Base-by-base conservation (phyloP, 1,140 invertebrate genomes). In the Papilio dardanus region DNA sequence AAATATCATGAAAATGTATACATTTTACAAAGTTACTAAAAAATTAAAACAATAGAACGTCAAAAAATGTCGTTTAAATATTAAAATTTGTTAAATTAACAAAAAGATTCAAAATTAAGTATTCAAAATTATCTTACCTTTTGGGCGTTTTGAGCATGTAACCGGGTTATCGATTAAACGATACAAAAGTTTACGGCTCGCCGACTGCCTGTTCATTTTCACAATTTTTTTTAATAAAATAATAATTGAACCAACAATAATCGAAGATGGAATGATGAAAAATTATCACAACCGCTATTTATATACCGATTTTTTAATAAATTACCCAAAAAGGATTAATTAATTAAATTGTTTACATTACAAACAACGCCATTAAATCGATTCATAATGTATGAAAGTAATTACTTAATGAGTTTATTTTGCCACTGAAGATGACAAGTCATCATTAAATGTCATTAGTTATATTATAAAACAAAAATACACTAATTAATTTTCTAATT, bases 91-190 rank as follows among this genome's bases (percentile, higher is more conserved):
- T 4, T 35, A 37, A 6, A 5, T 35, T 35, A 37, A 6, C 1
- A 37, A 37, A 37, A 8, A 37, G 8, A 10, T 37, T 10, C 12
- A 5, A 8, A 37, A 10, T 0, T 37, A 8, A 1, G 2, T 62
- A 16, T 62, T 62, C 10, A 28, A 24, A 30, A 16, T 28, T 28
- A 28, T 62, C 10, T 24, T 68, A 68, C 66, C 66, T 68, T 68
- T 68, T 14, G 31, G 35, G 5, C 66, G 66, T 16, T 68, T 68
- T 12, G 33, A 35, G 16, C 66, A 35, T 68, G 5, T 68, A 1
- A 68, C 35, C 21, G 66, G 66, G 12, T 68, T 35, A 40, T 68
- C 66, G 19, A 68, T 68, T 24, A 68, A 68, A 40, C 66, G 66
- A 35, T 68, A 68, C 8, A 68, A 35, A 40, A 68, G 66, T 68